phyloP scores from a whole-genome alignment of 2,113 vertebrate species.

The Plotosus lineatus region DNA sequence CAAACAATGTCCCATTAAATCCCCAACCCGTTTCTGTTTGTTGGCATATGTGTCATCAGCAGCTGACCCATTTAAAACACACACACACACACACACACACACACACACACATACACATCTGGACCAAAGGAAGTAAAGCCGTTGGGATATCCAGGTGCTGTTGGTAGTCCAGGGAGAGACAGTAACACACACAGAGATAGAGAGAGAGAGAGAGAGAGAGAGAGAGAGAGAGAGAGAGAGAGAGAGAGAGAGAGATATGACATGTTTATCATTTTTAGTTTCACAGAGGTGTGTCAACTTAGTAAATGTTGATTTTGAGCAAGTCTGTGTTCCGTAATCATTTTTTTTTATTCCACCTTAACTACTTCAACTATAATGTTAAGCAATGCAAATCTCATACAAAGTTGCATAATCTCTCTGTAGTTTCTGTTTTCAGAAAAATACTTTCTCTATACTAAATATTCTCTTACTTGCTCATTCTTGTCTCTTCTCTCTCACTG shows the following conservation, averaged over 20 bases:
- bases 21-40: slow-evolving; percentile 39
- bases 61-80: slow-evolving; percentile 48
- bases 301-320: neutral
- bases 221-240: neutral
- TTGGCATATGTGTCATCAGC: slow-evolving; percentile 38
- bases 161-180: slow-evolving; percentile 41
- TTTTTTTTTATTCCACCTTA: neutral
- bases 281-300: slow-evolving; percentile 11
- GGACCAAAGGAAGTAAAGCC: slow-evolving; percentile 46
- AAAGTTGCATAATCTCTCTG: neutral
- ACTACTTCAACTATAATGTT: neutral
- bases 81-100: slow-evolving; percentile 26
- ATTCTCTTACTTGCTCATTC: too few species aligned
- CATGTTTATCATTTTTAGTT: slow-evolving; percentile 34
- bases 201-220: slow-evolving; percentile 2
- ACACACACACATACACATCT: slow-evolving; percentile 52
- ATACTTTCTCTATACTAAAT: too few species aligned
- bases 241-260: neutral
- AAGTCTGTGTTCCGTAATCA: neutral
- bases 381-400: neutral
- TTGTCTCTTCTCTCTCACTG: slow-evolving; percentile 54
- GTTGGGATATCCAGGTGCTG: slow-evolving; percentile 61
- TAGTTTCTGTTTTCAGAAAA: too few species aligned
- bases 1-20: slow-evolving; percentile 61
- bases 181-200: slow-evolving; percentile 10